A percentile compares a stretch with the other conserved stretches of the same genome.
These are phyloP conservation scores for Oophaga sylvatica DNA, from an alignment of 2,797 vertebrate genomes.

Conservation along the genomic window DNA sequence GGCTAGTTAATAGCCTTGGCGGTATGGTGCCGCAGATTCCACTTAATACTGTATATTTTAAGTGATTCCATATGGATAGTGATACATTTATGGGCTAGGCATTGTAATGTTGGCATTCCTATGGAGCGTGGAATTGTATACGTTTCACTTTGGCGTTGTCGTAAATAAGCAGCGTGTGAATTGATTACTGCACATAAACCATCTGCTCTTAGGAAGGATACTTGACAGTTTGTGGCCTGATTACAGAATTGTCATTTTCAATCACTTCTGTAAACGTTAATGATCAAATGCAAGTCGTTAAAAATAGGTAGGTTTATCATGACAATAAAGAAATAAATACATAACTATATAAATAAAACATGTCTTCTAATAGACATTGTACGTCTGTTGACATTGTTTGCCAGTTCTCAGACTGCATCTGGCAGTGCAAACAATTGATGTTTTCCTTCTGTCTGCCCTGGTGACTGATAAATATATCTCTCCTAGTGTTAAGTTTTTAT, in stretches of 20 bases:
- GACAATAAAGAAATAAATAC: no score
- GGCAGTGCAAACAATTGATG: no score
- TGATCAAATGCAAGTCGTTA: no score
- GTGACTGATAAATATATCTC: no score
- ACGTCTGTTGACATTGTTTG: no score
- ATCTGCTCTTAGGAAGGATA: slow-evolving; percentile 19
- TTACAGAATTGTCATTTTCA: background rate
- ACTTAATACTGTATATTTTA: background rate
- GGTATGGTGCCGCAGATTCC: background rate
- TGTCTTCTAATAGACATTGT: no score
- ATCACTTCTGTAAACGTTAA: background rate
- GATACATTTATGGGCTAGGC: slow-evolving; percentile 1
- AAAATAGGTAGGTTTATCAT: no score
- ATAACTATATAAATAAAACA: no score
- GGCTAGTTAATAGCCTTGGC: slow-evolving; percentile 4
- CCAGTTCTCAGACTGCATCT: no score
- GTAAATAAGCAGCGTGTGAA: background rate
- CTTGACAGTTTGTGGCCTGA: slow-evolving; percentile 3
- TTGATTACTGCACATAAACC: slow-evolving; percentile 4
- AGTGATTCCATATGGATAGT: slow-evolving; percentile 39
- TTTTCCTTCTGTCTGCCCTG: no score
- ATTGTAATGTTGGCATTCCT: background rate
- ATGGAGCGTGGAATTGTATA: slow-evolving; percentile 3
- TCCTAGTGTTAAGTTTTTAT: no score
- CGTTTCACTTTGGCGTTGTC: background rate